Conservation (phyloP, 2,797 vertebrate genomes). For the Babyrousa celebensis region DNA sequence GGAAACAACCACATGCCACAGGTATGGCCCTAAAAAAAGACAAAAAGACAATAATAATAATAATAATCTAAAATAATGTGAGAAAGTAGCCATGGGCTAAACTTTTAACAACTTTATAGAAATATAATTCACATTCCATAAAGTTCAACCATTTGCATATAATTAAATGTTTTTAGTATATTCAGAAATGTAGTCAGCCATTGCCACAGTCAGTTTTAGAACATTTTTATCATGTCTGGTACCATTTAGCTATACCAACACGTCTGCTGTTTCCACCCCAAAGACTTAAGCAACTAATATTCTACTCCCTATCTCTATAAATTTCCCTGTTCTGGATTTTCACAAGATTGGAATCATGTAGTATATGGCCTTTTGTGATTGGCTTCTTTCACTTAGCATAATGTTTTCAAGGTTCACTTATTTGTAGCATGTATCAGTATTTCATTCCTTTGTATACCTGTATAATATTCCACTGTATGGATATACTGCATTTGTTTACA, state of each 20-base stretch:
- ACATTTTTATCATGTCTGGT: not conserved
- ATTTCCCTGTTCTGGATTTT: not conserved
- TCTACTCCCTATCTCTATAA: not conserved
- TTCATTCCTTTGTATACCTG: not conserved
- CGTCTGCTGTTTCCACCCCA: too few species aligned
- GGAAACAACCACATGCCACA: too few species aligned
- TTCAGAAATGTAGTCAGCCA: not conserved
- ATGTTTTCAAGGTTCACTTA: not conserved
- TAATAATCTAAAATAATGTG: not conserved
- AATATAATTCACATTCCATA: not conserved
- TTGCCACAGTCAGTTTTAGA: not conserved
- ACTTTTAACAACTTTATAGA: not conserved
- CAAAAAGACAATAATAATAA: too few species aligned
- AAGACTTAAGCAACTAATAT: not conserved
- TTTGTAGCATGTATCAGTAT: not conserved
- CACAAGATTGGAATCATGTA: not conserved
- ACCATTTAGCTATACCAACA: not conserved
- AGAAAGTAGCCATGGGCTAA: not conserved
- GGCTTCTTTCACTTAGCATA: not conserved
- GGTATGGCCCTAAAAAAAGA: too few species aligned
- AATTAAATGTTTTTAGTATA: not conserved
- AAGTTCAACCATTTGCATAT: not conserved
- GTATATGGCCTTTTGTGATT: not conserved
- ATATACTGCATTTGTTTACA: not conserved
- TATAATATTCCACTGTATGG: not conserved